Conservation (phyloP, 2,888 invertebrate genomes). For the Shargacucullia verbasci region DNA sequence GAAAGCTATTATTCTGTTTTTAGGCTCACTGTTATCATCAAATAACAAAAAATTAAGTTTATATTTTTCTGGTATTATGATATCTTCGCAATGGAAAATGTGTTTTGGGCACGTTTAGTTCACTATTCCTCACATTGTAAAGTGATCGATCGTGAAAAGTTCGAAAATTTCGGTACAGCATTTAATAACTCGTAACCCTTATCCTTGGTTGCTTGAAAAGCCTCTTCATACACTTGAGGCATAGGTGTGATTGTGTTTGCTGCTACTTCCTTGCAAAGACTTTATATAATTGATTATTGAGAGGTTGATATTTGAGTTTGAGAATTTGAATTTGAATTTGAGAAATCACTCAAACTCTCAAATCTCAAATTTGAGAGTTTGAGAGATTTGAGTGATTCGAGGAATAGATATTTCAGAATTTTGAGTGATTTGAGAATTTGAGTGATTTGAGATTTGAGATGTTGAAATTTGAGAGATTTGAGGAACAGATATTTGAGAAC, state of each 20-base stretch:
- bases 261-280: constrained; percentile 28
- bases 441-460: too few relatives aligned
- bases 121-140: constrained; percentile 9
- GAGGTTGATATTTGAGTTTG: too few relatives aligned
- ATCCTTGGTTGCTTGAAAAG: constrained; percentile 3
- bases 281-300: too few relatives aligned
- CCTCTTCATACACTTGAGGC: constrained; percentile 28
- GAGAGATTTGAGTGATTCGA: too few relatives aligned
- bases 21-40: constrained; percentile 12
- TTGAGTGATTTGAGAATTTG: too few relatives aligned
- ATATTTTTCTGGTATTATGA: constrained; percentile 12
- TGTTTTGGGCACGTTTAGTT: constrained; percentile 13
- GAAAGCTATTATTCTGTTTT: constrained; percentile 12
- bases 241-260: constrained; percentile 25
- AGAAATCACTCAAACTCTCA: too few relatives aligned
- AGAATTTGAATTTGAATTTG: too few relatives aligned
- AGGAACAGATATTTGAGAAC: too few relatives aligned
- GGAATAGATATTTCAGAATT: too few relatives aligned
- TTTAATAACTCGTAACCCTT: constrained; percentile 2
- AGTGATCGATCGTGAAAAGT: constrained; percentile 3
- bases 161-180: constrained; percentile 9
- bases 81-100: constrained; percentile 13
- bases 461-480: too few relatives aligned
- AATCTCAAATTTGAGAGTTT: too few relatives aligned
- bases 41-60: background rate